Percentiles rank a stretch among this genome's conserved stretches.
These are phyloP conservation scores for Bufo gargarizans DNA, from an alignment of 2,113 vertebrate genomes.

Conservation along the genomic window DNA sequence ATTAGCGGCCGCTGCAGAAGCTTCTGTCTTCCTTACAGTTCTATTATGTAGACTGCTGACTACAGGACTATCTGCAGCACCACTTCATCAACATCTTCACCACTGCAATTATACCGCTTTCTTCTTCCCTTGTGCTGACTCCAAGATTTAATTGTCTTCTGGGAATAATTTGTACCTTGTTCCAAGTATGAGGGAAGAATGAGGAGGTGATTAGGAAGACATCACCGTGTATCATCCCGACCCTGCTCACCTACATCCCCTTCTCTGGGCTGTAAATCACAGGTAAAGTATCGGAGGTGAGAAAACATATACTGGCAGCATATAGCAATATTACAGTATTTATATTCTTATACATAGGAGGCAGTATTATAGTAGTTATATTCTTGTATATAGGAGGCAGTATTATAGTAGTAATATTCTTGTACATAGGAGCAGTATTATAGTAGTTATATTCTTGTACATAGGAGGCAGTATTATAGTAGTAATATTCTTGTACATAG, in stretches of 20 bases:
- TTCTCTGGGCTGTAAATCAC: background rate
- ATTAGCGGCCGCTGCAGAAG: constrained; percentile 4
- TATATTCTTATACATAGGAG: background rate
- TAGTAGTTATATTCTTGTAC: constrained; percentile 13
- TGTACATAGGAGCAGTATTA: background rate
- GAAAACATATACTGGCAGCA: background rate
- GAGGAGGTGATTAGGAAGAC: background rate
- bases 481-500: background rate
- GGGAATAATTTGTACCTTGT: constrained; percentile 1
- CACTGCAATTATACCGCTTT: background rate
- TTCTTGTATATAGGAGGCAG: background rate
- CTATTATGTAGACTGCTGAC: constrained; percentile 21
- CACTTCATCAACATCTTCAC: background rate
- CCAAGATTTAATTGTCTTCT: constrained; percentile 16
- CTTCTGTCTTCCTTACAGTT: background rate
- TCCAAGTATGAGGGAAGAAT: background rate
- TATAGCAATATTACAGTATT: background rate
- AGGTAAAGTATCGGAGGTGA: background rate
- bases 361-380: constrained; percentile 11
- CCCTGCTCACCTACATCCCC: background rate
- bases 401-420: background rate
- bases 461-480: background rate
- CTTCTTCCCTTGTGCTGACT: background rate
- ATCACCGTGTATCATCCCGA: background rate
- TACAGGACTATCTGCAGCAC: background rate